These are phyloP conservation scores for Candidula unifasciata DNA, from an alignment of 2,888 invertebrate genomes.

Conservation along the genomic window DNA sequence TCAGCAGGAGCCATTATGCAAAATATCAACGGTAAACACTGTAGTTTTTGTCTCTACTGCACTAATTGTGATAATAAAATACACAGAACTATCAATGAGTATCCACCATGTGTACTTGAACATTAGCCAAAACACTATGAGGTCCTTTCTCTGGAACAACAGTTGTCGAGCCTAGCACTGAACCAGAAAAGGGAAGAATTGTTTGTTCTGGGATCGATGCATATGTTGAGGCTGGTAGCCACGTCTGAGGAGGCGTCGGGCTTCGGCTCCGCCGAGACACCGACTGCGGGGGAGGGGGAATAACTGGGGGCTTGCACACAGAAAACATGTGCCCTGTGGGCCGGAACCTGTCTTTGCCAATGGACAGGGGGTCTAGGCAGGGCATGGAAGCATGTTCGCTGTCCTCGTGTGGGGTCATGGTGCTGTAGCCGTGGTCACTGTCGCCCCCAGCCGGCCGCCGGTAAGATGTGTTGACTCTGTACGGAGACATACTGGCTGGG, in stretches of 20 bases:
- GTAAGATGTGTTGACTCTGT: constrained; percentile 89
- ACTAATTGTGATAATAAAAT: neutral
- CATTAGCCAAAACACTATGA: constrained; percentile 81
- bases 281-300: constrained; percentile 73
- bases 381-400: constrained; percentile 77
- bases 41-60: neutral
- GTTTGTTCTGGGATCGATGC: constrained; percentile 71
- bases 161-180: constrained; percentile 51
- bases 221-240: constrained; percentile 61
- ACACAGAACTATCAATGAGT: constrained; percentile 65
- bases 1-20: neutral
- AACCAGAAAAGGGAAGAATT: constrained; percentile 57
- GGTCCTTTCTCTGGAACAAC: constrained; percentile 50
- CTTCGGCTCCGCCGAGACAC: constrained; percentile 71
- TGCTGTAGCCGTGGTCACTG: constrained; percentile 95
- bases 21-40: neutral
- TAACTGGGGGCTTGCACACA: constrained; percentile 52
- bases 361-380: constrained; percentile 75
- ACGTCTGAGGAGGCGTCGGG: constrained; percentile 74
- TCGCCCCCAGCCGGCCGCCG: constrained; percentile 85
- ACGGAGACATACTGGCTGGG: constrained; percentile 89
- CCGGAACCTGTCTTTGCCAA: constrained; percentile 75
- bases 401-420: constrained; percentile 76
- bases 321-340: constrained; percentile 60
- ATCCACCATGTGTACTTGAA: constrained; percentile 94